Evolutionary conservation across 2,888 invertebrate species (phyloP), one percentile per base, ranked within the genome.

Genomic region (Drosophila lacicola): DNA sequence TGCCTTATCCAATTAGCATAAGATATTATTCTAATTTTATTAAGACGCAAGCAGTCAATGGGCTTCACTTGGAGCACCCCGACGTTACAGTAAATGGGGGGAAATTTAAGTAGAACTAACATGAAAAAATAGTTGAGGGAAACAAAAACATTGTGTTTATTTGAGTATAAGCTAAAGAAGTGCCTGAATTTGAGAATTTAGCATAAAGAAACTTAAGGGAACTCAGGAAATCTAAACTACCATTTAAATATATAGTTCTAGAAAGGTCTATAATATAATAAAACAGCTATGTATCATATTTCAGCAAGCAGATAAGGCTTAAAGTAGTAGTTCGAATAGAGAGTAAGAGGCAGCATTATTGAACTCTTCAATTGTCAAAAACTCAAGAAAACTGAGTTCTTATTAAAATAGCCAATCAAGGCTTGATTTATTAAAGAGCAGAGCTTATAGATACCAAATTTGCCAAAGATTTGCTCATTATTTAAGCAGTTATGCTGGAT

Each of bases 1-100:
- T 42, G 60, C 29, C 54, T 80, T 55, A 86, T 82, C 84, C 84
- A 86, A 85, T 85, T 85, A 85, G 80, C 70, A 64, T 61, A 39
- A 60, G 57, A 54, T 53, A 66, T 69, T 64, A 73, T 76, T 76
- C 62, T 80, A 73, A 85, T 82, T 86, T 76, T 70, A 73, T 76
- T 82, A 73, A 14, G 41, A 44, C 57, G 4, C 19, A 63, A 57
- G 49, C 84, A 86, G 67, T 84, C 80, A 81, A 56, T 68, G 50
- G 84, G 87, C 84, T 86, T 87, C 84, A 54, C 39, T 61, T 34
- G 19, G 14, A 44, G 41, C 25, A 6, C 19, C 37, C 25, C 49
- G 19, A 41, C 61, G 56, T 61, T 56, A 51, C 25, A 11, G 36
- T 44, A 34, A 45, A 17, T 46, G 9, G 21, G 33, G 13, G 11